phyloP scores from a whole-genome alignment of 1,140 invertebrate genomes.

The Drosophila sechellia region DNA sequence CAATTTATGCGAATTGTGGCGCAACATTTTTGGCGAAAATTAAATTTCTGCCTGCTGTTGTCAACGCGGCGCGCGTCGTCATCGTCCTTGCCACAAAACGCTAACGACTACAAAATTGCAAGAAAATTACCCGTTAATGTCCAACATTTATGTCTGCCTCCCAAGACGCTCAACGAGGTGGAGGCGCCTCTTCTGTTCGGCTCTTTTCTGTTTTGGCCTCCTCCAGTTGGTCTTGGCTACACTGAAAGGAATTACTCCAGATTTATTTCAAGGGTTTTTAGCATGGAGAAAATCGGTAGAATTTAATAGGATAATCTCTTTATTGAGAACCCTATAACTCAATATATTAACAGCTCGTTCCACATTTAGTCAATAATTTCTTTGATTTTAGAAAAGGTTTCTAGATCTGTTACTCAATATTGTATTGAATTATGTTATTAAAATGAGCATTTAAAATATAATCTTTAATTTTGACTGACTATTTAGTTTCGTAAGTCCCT shows the following conservation, averaged over 20 bases:
- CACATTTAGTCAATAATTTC: no score
- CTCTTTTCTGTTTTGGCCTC: constrained; percentile 24
- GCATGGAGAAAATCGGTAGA: neutral
- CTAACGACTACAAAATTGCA: constrained; percentile 84
- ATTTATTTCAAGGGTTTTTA: no score
- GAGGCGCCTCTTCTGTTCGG: constrained; percentile 37
- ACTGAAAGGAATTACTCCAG: neutral
- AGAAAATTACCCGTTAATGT: constrained; percentile 84
- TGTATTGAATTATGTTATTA: no score
- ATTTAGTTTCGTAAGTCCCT: no score
- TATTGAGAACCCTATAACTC: no score
- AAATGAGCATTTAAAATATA: no score
- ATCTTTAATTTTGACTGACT: no score
- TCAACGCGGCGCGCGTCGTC: constrained; percentile 37
- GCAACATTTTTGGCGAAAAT: constrained; percentile 41
- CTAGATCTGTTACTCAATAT: neutral
- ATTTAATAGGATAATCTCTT: neutral
- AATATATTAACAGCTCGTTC: no score
- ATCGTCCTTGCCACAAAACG: constrained; percentile 78
- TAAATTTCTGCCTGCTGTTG: constrained; percentile 58
- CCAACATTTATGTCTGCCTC: constrained; percentile 77
- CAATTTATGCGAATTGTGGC: constrained; percentile 61
- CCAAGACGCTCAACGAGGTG: constrained; percentile 57
- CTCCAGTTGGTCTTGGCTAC: constrained; percentile 44
- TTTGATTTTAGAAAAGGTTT: no score